Percentiles rank a stretch among this genome's conserved stretches.
Evolutionary conservation across 2,113 vertebrate genomes (phyloP).

Genomic region (Salminus brasiliensis): DNA sequence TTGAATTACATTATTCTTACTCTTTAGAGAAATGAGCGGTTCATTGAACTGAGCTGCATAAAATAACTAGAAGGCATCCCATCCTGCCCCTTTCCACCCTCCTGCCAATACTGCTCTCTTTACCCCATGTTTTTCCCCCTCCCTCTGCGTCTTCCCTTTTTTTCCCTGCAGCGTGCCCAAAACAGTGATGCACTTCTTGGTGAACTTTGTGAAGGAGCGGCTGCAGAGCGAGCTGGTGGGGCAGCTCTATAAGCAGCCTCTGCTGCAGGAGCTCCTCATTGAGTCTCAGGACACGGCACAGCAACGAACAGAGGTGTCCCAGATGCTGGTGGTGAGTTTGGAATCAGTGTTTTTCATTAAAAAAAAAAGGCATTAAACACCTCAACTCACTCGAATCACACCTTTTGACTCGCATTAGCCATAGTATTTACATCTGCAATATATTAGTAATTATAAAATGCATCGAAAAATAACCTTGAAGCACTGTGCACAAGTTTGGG

Average conservation of each 20-base stretch:
- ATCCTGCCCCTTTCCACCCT: not conserved
- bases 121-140: constrained; percentile 5
- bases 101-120: not conserved
- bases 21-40: not conserved
- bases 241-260: constrained; percentile 78
- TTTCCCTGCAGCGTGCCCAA: constrained; percentile 77
- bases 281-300: constrained; percentile 84
- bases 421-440: too few species aligned
- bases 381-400: too few species aligned
- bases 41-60: not conserved
- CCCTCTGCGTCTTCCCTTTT: constrained; percentile 21
- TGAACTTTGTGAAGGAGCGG: constrained; percentile 83
- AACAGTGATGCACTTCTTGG: constrained; percentile 85
- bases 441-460: too few species aligned
- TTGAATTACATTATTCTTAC: not conserved
- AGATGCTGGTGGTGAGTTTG: constrained; percentile 79
- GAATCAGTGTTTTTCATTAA: not conserved
- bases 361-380: too few species aligned
- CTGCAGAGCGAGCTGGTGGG: constrained; percentile 85
- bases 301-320: constrained; percentile 79
- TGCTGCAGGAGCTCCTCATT: constrained; percentile 79
- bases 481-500: too few species aligned
- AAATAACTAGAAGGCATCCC: not conserved
- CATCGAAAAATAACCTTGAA: too few species aligned
- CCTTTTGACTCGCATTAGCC: too few species aligned